Evolutionary conservation across 2,888 invertebrate genomes (phyloP), one percentile per base, ranked within the genome.

Genomic region (Coleophora flavipennella): DNA sequence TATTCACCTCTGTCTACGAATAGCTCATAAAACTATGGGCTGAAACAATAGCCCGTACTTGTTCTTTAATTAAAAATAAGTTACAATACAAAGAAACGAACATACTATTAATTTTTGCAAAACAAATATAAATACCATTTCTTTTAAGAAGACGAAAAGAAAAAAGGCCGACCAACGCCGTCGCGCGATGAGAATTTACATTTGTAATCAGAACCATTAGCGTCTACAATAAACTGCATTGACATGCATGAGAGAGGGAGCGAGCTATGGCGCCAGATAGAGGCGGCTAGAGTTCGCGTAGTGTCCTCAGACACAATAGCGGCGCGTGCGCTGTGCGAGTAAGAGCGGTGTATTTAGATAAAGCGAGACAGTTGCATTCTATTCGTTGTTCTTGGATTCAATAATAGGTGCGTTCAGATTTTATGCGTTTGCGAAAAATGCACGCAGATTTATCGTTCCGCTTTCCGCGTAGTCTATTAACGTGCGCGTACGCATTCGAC

Each of bases 161-260:
- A 79, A 77, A 79, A 76, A 76, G 63, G 57, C 63, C 69, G 65
- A 64, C 78, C 79, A 77, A 80, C 79, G 74, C 75, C 69, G 72
- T 66, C 70, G 72, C 76, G 67, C 72, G 73, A 70, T 77, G 75
- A 77, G 80, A 81, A 84, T 83, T 81, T 81, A 84, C 81, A 83
- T 83, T 81, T 75, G 78, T 81, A 80, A 81, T 84, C 77, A 75
- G 67, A 75, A 60, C 75, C 80, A 81, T 83, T 83, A 81, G 74
- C 67, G 81, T 81, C 78, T 67, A 80, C 81, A 81, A 83, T 83
- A 83, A 83, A 81, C 68, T 81, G 81, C 80, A 80, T 77, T 81
- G 81, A 80, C 76, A 78, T 67, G 74, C 65, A 69, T 44, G 37
- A 43, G 68, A 79, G 51, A 13, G 66, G 50, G 75, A 83, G 65